A percentile compares a stretch with the other conserved stretches of the same genome.
Evolutionary conservation across 1,140 invertebrate species (phyloP).

Genomic region (Drosophila nigromelanica): DNA sequence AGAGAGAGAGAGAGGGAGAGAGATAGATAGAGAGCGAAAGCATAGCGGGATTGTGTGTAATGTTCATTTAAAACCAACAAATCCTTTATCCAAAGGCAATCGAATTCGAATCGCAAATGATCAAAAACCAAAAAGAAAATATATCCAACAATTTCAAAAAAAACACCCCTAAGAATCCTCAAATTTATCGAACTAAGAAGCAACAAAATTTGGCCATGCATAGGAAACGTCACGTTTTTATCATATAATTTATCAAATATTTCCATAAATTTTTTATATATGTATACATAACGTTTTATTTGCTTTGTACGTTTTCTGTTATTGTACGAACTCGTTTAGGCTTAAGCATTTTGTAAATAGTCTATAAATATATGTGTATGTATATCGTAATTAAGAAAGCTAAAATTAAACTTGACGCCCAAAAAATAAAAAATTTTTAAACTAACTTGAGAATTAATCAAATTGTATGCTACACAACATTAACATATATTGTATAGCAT

Average conservation of each 20-base stretch:
- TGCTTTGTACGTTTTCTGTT: conserved; percentile 73
- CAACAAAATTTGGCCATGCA: conserved; percentile 75
- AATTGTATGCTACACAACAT: conserved; percentile 74
- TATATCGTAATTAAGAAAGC: conserved; percentile 43
- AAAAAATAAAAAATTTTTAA: conserved; percentile 54
- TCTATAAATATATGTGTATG: conserved; percentile 68
- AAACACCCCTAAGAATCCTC: conserved; percentile 70
- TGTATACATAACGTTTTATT: conserved; percentile 25
- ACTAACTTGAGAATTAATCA: conserved; percentile 81
- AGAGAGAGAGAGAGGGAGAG: neutral
- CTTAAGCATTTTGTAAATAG: conserved; percentile 75
- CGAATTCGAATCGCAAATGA: conserved; percentile 82
- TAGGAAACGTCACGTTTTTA: conserved; percentile 58
- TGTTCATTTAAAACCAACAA: conserved; percentile 54
- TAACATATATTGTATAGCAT: conserved; percentile 74
- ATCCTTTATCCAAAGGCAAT: conserved; percentile 75
- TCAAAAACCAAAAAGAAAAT: conserved; percentile 72
- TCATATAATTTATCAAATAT: conserved; percentile 50
- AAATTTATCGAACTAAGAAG: conserved; percentile 62
- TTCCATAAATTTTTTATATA: conserved; percentile 35
- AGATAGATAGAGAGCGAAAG: conserved; percentile 21
- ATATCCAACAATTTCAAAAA: conserved; percentile 42
- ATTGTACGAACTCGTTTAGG: conserved; percentile 73
- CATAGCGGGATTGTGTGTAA: conserved; percentile 67
- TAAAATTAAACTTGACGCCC: conserved; percentile 35